These are phyloP conservation scores for Mesodorylaimus sp. DNA, from an alignment of 2,888 invertebrate genomes.

Conservation along the genomic window DNA sequence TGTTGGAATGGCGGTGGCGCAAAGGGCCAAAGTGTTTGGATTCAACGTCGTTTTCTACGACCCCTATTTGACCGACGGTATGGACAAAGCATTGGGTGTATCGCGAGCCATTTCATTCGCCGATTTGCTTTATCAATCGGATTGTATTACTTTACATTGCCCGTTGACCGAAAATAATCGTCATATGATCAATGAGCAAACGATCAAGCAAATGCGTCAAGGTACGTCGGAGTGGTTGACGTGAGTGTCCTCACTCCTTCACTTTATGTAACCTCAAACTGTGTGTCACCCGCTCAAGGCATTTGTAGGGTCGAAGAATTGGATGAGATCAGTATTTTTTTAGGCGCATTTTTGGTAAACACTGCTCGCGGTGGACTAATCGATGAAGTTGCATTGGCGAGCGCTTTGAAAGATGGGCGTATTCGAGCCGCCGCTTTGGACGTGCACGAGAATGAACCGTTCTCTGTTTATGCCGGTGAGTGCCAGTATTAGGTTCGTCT, in stretches of 20 bases:
- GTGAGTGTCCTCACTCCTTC: too few relatives aligned
- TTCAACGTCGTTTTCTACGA: constrained; percentile 99
- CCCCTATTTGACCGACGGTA: constrained; percentile 94
- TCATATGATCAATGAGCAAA: constrained; percentile 96
- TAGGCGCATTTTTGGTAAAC: constrained; percentile 94
- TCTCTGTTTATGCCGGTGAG: constrained; percentile 40
- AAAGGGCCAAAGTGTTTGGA: constrained; percentile 96
- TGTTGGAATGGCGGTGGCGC: constrained; percentile 92
- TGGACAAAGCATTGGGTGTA: constrained; percentile 88
- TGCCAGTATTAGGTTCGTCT: too few relatives aligned
- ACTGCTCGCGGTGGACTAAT: constrained; percentile 93
- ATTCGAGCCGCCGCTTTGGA: constrained; percentile 95
- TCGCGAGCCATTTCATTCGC: constrained; percentile 87
- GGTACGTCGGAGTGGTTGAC: constrained; percentile 41
- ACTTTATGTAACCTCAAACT: too few relatives aligned
- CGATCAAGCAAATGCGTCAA: constrained; percentile 94
- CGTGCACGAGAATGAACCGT: constrained; percentile 96
- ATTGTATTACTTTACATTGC: constrained; percentile 97
- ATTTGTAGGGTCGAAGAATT: too few relatives aligned
- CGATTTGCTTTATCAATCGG: constrained; percentile 92
- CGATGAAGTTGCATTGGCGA: constrained; percentile 85
- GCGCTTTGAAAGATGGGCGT: constrained; percentile 89
- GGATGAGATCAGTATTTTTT: too few relatives aligned
- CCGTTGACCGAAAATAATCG: constrained; percentile 97
- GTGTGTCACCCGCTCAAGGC: too few relatives aligned